Percentiles rank a stretch among this genome's conserved stretches.
phyloP scores from a whole-genome alignment of 2,888 invertebrate species.

The Tigriopus californicus region DNA sequence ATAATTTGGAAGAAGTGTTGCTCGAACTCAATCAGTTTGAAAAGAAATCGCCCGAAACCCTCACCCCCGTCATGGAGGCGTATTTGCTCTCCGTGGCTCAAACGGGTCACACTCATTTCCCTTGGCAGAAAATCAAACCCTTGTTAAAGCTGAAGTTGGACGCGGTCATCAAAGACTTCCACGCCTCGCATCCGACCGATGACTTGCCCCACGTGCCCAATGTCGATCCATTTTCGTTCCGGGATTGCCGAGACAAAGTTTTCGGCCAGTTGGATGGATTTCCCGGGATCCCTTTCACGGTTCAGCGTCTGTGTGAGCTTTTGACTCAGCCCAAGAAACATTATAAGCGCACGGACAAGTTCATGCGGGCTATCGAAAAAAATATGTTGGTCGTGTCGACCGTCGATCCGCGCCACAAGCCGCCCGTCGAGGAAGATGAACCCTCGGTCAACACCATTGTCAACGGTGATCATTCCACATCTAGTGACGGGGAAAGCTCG shows the following conservation, averaged over 20 bases:
- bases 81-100: slow-evolving; percentile 75
- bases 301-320: slow-evolving; percentile 85
- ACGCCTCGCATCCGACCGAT: slow-evolving; percentile 49
- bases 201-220: slow-evolving; percentile 63
- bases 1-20: slow-evolving; percentile 1
- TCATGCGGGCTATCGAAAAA: slow-evolving; percentile 89
- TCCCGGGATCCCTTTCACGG: slow-evolving; percentile 67
- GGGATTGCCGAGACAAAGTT: slow-evolving; percentile 62
- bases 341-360: slow-evolving; percentile 88
- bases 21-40: slow-evolving; percentile 26
- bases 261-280: slow-evolving; percentile 63
- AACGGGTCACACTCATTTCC: slow-evolving; percentile 82
- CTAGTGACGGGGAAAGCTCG: too few species aligned
- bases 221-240: slow-evolving; percentile 74
- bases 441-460: too few species aligned
- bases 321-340: slow-evolving; percentile 76
- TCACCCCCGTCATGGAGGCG: slow-evolving; percentile 70
- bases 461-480: too few species aligned
- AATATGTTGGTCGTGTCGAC: slow-evolving; percentile 63
- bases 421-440: too few species aligned
- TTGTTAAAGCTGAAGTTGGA: slow-evolving; percentile 71
- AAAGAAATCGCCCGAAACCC: slow-evolving; percentile 50
- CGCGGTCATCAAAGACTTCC: slow-evolving; percentile 67
- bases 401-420: slow-evolving; percentile 24
- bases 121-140: slow-evolving; percentile 70